Conservation (phyloP, 2,797 vertebrate species). For the Clarias pachynema region DNA sequence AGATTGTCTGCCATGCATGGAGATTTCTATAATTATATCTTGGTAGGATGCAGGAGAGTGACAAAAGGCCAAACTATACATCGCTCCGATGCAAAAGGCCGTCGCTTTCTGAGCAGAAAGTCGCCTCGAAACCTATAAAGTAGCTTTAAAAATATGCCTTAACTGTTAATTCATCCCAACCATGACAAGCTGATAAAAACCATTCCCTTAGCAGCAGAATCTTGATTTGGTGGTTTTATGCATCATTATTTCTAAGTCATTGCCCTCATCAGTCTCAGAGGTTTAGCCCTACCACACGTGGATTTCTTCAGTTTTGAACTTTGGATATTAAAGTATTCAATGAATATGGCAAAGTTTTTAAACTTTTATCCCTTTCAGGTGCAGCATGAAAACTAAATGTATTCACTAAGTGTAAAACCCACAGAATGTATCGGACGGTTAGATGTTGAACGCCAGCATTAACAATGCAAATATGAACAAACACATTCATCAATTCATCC, state of each 20-base stretch:
- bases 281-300: background rate
- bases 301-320: background rate
- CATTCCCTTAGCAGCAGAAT: background rate
- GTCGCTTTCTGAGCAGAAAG: slow-evolving; percentile 16
- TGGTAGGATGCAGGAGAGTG: slow-evolving; percentile 49
- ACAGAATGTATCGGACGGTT: background rate
- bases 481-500: background rate
- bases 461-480: background rate
- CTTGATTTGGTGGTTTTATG: background rate
- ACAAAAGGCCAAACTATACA: slow-evolving; percentile 50
- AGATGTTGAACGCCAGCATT: background rate
- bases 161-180: background rate
- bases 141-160: slow-evolving; percentile 16
- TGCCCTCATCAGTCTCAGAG: slow-evolving; percentile 2
- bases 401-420: background rate
- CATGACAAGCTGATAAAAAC: background rate
- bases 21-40: slow-evolving; percentile 60
- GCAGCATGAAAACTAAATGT: too few species aligned
- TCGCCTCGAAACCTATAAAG: slow-evolving; percentile 4
- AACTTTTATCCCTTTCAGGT: background rate
- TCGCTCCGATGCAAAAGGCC: slow-evolving; percentile 38
- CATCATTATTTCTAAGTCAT: background rate
- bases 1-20: slow-evolving; percentile 55
- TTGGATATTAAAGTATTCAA: background rate
- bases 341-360: background rate